Conservation (phyloP, 2,797 vertebrate genomes). For the Protosalanx chinensis region DNA sequence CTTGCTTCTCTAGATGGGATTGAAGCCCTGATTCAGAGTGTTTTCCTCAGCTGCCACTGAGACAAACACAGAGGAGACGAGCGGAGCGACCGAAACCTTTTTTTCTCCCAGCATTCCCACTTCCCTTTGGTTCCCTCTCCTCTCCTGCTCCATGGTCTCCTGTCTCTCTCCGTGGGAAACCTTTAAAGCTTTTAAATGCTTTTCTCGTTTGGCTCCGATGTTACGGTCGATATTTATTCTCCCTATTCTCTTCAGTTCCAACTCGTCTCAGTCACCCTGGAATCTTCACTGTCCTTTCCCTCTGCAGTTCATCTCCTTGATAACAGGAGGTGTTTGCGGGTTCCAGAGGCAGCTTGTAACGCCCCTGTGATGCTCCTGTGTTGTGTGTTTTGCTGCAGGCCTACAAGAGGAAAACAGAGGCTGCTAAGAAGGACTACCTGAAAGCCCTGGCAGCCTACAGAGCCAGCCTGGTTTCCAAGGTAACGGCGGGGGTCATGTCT, state of each 20-base stretch:
- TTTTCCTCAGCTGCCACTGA: slow-evolving; percentile 55
- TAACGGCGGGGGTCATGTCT: slow-evolving; percentile 75
- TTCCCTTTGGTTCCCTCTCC: too few species aligned
- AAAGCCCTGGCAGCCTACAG: slow-evolving; percentile 97
- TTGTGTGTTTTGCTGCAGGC: slow-evolving; percentile 70
- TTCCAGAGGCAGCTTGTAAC: slow-evolving; percentile 59
- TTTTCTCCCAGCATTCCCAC: too few species aligned
- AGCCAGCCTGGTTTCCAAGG: slow-evolving; percentile 99
- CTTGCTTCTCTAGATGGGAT: slow-evolving; percentile 60
- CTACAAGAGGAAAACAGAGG: slow-evolving; percentile 99
- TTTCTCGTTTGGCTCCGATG: too few species aligned
- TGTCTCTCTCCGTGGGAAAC: neutral
- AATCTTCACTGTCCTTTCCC: too few species aligned
- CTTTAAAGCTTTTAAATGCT: too few species aligned
- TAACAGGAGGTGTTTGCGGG: slow-evolving; percentile 43
- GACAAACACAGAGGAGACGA: slow-evolving; percentile 43
- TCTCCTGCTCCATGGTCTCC: neutral
- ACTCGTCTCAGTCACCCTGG: too few species aligned
- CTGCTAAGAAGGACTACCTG: slow-evolving; percentile 99
- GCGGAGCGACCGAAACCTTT: slow-evolving; percentile 42
- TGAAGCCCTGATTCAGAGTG: slow-evolving; percentile 66
- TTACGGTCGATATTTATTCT: too few species aligned
- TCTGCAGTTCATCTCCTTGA: slow-evolving; percentile 2
- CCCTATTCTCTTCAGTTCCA: too few species aligned
- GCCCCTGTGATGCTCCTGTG: slow-evolving; percentile 24